Percentiles rank a stretch among this genome's conserved stretches.
phyloP scores from a whole-genome alignment of 2,113 vertebrate genomes.

The Camelus dromedarius region DNA sequence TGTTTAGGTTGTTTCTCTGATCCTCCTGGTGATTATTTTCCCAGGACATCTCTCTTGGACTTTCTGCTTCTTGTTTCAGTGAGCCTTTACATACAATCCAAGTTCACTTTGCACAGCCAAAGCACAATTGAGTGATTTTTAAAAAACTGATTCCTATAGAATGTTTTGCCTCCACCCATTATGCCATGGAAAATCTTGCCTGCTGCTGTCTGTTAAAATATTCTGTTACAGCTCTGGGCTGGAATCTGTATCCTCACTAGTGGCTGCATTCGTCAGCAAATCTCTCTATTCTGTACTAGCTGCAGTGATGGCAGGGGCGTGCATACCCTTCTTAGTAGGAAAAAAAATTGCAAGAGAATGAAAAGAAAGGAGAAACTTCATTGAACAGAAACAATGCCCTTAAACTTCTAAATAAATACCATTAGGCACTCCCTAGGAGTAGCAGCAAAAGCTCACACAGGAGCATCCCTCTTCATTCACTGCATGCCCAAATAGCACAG shows the following conservation, averaged over 20 bases:
- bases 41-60: background rate
- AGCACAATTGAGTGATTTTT: background rate
- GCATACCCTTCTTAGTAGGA: background rate
- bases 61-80: background rate
- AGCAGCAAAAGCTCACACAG: background rate
- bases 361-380: slow-evolving; percentile 13
- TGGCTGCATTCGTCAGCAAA: background rate
- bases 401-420: background rate
- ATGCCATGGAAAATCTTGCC: background rate
- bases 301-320: background rate
- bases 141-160: background rate
- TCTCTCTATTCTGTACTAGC: background rate
- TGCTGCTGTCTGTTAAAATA: background rate
- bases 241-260: background rate
- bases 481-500: background rate
- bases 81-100: background rate
- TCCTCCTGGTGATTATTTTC: background rate
- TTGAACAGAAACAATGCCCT: background rate
- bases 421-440: background rate
- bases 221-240: background rate
- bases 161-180: background rate
- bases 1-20: background rate
- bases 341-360: background rate
- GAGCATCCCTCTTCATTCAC: background rate
- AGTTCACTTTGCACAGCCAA: background rate